These are phyloP conservation scores for Pseudochaenichthys georgianus DNA, from an alignment of 2,797 vertebrate genomes.

Conservation along the genomic window DNA sequence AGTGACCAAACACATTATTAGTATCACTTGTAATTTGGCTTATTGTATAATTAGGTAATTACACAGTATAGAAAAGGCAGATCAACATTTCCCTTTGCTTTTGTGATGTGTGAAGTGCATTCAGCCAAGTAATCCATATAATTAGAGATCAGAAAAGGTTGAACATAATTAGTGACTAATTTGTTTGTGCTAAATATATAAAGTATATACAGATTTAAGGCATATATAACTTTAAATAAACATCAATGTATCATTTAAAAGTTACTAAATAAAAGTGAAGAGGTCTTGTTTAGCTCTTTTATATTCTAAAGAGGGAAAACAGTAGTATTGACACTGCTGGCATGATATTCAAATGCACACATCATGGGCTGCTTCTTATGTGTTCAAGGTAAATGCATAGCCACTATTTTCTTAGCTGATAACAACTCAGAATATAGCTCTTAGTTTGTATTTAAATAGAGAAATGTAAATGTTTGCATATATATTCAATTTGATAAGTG, in stretches of 20 bases:
- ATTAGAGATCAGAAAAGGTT: constrained; percentile 40
- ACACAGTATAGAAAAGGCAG: constrained; percentile 40
- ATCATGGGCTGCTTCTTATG: constrained; percentile 34
- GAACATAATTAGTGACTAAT: neutral
- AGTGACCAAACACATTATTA: constrained; percentile 45
- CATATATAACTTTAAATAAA: neutral
- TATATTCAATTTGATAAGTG: constrained; percentile 8
- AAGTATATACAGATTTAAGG: too few species aligned
- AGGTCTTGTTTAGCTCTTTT: neutral
- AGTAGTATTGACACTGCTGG: constrained; percentile 39
- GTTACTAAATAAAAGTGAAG: constrained; percentile 4
- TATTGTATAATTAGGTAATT: constrained; percentile 52
- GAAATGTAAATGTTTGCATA: constrained; percentile 4
- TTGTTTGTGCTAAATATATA: constrained; percentile 2
- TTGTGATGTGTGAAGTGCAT: constrained; percentile 22
- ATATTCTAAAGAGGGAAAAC: neutral
- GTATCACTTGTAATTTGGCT: constrained; percentile 36
- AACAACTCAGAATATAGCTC: constrained; percentile 30
- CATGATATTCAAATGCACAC: constrained; percentile 61
- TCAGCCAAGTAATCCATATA: constrained; percentile 32
- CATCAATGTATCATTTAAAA: neutral
- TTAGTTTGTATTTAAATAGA: constrained; percentile 20
- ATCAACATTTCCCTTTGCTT: constrained; percentile 42
- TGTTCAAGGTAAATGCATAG: constrained; percentile 11
- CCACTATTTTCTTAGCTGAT: constrained; percentile 21